Conservation (phyloP, 2,113 vertebrate species). For the Catharus fuscescens region DNA sequence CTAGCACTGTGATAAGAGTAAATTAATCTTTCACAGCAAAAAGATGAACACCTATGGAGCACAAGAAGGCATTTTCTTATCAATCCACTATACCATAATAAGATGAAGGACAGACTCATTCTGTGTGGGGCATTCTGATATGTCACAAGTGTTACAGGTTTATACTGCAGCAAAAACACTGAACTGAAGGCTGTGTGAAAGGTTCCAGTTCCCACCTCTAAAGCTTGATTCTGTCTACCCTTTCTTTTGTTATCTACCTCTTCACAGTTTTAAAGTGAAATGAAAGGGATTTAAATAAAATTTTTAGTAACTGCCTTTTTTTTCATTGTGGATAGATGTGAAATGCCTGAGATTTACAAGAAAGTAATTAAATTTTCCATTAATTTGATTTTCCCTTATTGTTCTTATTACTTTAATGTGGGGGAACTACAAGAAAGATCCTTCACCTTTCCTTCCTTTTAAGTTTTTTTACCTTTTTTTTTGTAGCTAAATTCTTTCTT, state of each 20-base stretch:
- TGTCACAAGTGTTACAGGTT: accelerated
- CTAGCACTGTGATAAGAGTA: neutral
- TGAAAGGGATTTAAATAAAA: accelerated
- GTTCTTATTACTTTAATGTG: neutral
- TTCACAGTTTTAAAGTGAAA: neutral
- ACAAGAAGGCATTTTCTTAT: neutral
- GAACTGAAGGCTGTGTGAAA: accelerated
- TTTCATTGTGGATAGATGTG: neutral
- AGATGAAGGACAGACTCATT: neutral
- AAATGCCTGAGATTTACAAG: neutral
- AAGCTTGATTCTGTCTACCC: neutral
- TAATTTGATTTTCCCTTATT: neutral
- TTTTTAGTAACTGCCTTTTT: neutral
- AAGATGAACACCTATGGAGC: neutral
- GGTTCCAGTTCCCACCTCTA: neutral
- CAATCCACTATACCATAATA: neutral
- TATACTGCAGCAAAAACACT: neutral
- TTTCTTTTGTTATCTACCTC: neutral
- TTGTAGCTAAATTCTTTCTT: neutral
- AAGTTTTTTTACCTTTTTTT: neutral
- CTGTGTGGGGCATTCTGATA: neutral
- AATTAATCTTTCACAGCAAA: neutral
- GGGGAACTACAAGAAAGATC: neutral
- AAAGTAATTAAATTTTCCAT: neutral
- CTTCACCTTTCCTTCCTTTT: neutral